Conservation (phyloP, 2,888 invertebrate species). For the Watsonalla binaria region DNA sequence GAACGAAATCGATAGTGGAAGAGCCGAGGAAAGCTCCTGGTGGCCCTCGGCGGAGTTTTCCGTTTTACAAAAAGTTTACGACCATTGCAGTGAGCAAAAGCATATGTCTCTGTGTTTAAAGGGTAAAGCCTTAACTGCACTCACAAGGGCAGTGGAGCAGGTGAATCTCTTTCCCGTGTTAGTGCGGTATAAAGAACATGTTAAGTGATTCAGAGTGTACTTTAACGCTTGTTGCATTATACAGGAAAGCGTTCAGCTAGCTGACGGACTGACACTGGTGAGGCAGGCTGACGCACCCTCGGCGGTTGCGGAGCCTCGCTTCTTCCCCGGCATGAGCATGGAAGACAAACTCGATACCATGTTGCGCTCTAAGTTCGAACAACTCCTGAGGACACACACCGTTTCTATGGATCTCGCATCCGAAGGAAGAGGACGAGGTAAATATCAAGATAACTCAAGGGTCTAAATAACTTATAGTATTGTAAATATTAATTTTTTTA, state of each 20-base stretch:
- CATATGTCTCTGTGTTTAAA: slow-evolving; percentile 80
- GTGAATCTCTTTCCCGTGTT: slow-evolving; percentile 45
- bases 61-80: slow-evolving; percentile 80
- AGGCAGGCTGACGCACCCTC: slow-evolving; percentile 77
- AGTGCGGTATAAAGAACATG: slow-evolving; percentile 8
- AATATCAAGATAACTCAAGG: slow-evolving; percentile 8
- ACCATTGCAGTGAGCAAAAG: slow-evolving; percentile 80
- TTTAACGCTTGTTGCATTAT: slow-evolving; percentile 50
- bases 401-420: slow-evolving; percentile 80
- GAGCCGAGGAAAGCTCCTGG: slow-evolving; percentile 72
- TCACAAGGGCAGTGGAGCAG: slow-evolving; percentile 80
- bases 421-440: slow-evolving; percentile 75
- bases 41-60: slow-evolving; percentile 79
- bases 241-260: slow-evolving; percentile 80
- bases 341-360: slow-evolving; percentile 77
- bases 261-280: slow-evolving; percentile 79
- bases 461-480: background rate
- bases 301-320: slow-evolving; percentile 77
- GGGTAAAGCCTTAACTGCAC: slow-evolving; percentile 78
- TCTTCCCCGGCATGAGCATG: slow-evolving; percentile 74
- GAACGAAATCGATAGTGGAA: slow-evolving; percentile 72
- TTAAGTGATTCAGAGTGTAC: slow-evolving; percentile 33
- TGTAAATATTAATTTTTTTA: slow-evolving; percentile 1
- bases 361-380: slow-evolving; percentile 75
- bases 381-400: slow-evolving; percentile 81